Percentiles rank a stretch among this genome's conserved stretches.
These are phyloP conservation scores for Phataginus tricuspis DNA, from an alignment of 2,797 vertebrate species.

Conservation along the genomic window DNA sequence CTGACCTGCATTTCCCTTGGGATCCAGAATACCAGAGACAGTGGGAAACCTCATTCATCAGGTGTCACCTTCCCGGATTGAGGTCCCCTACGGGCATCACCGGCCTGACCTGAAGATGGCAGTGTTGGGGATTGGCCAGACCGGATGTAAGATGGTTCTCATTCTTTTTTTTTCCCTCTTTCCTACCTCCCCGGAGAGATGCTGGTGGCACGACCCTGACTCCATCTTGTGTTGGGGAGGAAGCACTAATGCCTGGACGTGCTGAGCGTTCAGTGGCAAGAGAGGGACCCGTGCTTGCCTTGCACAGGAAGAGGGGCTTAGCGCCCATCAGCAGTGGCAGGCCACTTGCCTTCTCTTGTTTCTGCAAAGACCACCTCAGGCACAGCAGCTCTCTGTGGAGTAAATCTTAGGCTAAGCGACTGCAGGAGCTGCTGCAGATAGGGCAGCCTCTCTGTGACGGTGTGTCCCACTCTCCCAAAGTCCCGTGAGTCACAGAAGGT, in stretches of 20 bases:
- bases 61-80: neutral
- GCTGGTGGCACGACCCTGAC: neutral
- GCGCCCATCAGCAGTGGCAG: rapidly evolving
- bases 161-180: no score
- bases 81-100: neutral
- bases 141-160: neutral
- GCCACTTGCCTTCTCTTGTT: neutral
- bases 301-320: neutral
- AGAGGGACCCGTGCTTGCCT: rapidly evolving
- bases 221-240: neutral
- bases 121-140: neutral
- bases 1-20: neutral
- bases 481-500: neutral
- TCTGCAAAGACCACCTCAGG: neutral
- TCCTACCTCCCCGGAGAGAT: neutral
- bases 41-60: neutral
- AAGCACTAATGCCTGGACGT: neutral
- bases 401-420: rapidly evolving
- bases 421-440: neutral
- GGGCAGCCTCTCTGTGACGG: neutral
- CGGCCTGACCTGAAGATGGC: rapidly evolving
- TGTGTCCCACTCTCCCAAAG: rapidly evolving
- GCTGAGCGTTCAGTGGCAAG: rapidly evolving
- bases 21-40: neutral
- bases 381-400: neutral